Evolutionary conservation across 2,797 vertebrate species (phyloP).

Genomic region (Clarias fuscus): DNA sequence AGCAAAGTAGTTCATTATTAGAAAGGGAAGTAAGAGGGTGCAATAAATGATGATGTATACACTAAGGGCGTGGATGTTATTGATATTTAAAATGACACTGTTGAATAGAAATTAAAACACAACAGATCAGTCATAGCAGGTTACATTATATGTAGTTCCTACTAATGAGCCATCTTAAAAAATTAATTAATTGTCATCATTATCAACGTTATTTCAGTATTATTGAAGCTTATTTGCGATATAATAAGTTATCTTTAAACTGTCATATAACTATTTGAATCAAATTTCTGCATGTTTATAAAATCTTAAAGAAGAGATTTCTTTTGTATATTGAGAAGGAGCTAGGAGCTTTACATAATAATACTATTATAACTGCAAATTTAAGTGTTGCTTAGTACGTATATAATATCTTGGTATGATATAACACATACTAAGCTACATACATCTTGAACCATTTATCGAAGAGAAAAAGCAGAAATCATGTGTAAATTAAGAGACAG

Average conservation of each 20-base stretch:
- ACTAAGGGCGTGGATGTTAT: neutral
- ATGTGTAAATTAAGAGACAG: constrained; percentile 55
- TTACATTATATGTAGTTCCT: neutral
- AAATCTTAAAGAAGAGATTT: neutral
- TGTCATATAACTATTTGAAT: neutral
- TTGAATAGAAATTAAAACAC: neutral
- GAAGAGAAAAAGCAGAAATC: constrained; percentile 43
- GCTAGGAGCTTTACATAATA: neutral
- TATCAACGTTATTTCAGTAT: neutral
- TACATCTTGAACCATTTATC: neutral
- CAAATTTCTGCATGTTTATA: neutral
- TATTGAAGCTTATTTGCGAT: neutral
- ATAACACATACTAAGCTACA: neutral
- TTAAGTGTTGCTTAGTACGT: neutral
- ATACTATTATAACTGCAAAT: neutral
- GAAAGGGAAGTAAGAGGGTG: neutral
- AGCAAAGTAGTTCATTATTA: constrained; percentile 22
- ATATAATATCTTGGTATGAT: neutral
- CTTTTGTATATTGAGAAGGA: too few relatives aligned
- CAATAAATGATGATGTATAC: neutral
- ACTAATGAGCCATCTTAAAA: neutral
- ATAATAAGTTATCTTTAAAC: neutral
- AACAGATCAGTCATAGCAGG: neutral
- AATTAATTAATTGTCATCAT: neutral
- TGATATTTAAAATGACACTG: neutral